phyloP scores from a whole-genome alignment of 1,140 invertebrate genomes.

The Drosophila ercepeae region DNA sequence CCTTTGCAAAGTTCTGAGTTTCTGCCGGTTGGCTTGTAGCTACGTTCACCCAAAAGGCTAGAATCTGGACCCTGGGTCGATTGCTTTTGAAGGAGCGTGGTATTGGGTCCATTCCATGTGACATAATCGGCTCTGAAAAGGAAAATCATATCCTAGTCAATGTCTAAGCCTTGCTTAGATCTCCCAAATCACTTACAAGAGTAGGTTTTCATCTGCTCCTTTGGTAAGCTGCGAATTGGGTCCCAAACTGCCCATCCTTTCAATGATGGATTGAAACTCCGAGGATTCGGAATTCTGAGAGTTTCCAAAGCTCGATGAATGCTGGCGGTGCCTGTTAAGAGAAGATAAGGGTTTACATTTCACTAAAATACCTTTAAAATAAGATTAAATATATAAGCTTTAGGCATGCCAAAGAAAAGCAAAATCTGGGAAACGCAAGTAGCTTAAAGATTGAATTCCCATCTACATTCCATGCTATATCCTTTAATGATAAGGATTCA shows the following conservation, averaged over 20 bases:
- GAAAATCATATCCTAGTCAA: not conserved
- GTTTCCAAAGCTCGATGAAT: constrained; percentile 44
- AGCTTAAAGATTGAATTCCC: constrained; percentile 2
- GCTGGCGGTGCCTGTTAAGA: constrained; percentile 54
- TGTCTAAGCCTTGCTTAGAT: not conserved
- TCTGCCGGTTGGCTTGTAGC: constrained; percentile 85
- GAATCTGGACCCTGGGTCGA: constrained; percentile 86
- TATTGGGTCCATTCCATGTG: constrained; percentile 89
- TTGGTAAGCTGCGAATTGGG: constrained; percentile 86
- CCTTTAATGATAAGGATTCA: constrained; percentile 4
- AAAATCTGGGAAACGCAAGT: not conserved
- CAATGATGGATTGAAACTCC: constrained; percentile 85
- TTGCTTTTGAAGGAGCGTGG: constrained; percentile 83
- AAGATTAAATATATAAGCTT: not conserved
- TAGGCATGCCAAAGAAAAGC: constrained; percentile 30
- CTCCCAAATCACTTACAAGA: constrained; percentile 86
- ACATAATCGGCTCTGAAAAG: constrained; percentile 88
- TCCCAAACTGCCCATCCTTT: constrained; percentile 85
- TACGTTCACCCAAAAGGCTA: constrained; percentile 83
- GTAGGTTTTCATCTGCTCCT: constrained; percentile 87
- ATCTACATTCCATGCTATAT: constrained; percentile 9
- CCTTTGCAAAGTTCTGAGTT: constrained; percentile 87
- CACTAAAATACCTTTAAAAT: not conserved
- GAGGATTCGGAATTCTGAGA: constrained; percentile 79
- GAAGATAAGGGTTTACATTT: not conserved